Evolutionary conservation across 2,797 vertebrate genomes (phyloP), one percentile per base, ranked within the genome.

Genomic region (Coccyzus lansbergi): DNA sequence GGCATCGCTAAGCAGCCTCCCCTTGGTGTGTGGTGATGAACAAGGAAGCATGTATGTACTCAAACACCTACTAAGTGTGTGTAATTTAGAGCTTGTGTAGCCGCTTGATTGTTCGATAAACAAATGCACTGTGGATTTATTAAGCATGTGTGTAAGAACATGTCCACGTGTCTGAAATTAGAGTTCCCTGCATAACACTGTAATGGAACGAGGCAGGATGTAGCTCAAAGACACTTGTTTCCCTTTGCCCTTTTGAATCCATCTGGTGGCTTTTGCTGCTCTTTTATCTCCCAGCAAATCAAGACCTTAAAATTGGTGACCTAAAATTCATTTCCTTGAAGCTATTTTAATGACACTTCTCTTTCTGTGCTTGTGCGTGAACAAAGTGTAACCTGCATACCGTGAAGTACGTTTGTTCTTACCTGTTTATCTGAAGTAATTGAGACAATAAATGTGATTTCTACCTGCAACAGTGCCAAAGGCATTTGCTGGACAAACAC

Each of bases 241-340:
- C 65, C 72, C 62, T 49, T 90, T 92, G 88, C 88, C 71, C 88
- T 96, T 92, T 95, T 46, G 72, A 93, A 71, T 89, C 72, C 42
- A 40, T 92, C 56, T 93, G 67, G 67, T 92, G 59, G 58, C 13
- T 95, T 93, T 92, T 84, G 52, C 63, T 93, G 84, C 82, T 95
- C 59, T 95, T 91, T 90, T 94, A 71, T 90, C 90, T 95, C 64
- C n/a, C 70, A 90, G 89, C 91, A 88, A 93, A 94, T 88, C 52
- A 53, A 83, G 85, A 94, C 74, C 87, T 92, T 79, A 84, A 86
- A 81, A 72, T 34, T 86, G 83, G 72, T 93, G 91, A 72, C 87
- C 90, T 92, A 40, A 91, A 86, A 94, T 92, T 36, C 2, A 52
- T 90, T 96, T 91, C 74, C 91, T 72, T 75, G 69, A 76, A 93